A percentile compares a stretch with the other conserved stretches of the same genome.
Evolutionary conservation across 2,797 vertebrate genomes (phyloP).

Genomic region (Manis javanica): DNA sequence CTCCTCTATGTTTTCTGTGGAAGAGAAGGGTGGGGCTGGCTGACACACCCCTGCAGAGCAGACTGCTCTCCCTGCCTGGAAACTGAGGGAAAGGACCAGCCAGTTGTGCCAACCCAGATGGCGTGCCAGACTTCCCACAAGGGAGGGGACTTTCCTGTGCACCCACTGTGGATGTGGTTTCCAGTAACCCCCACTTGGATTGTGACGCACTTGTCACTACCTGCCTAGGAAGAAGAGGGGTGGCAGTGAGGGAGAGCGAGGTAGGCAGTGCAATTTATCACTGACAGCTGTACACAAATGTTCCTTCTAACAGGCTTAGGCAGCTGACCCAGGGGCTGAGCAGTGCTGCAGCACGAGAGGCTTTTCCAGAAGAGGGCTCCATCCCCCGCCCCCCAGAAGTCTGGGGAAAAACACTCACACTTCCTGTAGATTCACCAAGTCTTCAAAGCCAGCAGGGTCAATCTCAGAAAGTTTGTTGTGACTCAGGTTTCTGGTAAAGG

Average conservation of each 20-base stretch:
- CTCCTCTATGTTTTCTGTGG: slow-evolving; percentile 80
- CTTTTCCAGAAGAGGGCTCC: not conserved
- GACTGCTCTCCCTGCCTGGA: slow-evolving; percentile 55
- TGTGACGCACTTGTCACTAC: slow-evolving; percentile 58
- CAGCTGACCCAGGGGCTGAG: not conserved
- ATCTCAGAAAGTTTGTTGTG: slow-evolving; percentile 94
- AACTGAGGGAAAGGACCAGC: slow-evolving; percentile 40
- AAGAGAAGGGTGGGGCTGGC: slow-evolving; percentile 68
- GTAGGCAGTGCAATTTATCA: not conserved
- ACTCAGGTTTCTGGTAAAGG: slow-evolving; percentile 94
- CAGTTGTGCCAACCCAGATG: slow-evolving; percentile 67
- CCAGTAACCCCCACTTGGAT: slow-evolving; percentile 70
- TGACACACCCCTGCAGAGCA: slow-evolving; percentile 65
- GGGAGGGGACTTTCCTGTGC: not conserved
- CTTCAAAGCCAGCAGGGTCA: slow-evolving; percentile 90
- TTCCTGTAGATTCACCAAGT: slow-evolving; percentile 93
- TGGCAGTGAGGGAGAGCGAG: not conserved
- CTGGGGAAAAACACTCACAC: slow-evolving; percentile 92
- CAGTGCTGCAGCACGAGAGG: not conserved
- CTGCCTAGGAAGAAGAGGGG: slow-evolving; percentile 60
- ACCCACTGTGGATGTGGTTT: slow-evolving; percentile 54
- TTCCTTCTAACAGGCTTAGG: not conserved
- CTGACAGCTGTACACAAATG: not conserved
- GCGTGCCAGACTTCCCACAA: slow-evolving; percentile 51
- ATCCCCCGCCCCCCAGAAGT: not conserved